Base-by-base conservation (phyloP, 2,113 vertebrate genomes). In the Poeciliopsis occidentalis region DNA sequence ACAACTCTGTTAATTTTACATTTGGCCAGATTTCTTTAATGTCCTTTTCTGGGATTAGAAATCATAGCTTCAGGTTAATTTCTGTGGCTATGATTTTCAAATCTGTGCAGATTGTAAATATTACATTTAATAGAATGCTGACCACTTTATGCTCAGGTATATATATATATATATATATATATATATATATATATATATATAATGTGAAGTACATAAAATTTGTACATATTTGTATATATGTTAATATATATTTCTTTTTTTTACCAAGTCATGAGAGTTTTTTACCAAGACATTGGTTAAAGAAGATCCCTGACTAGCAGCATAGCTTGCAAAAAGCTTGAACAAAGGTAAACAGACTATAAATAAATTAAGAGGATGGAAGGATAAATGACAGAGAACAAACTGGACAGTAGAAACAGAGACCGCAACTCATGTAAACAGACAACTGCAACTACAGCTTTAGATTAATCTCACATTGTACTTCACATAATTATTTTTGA, bases 1-100 rank as follows among this genome's bases (percentile, higher is more conserved):
- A 60, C n/a, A 24, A 15, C 73, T 74, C 67, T 65, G 69, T 63
- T 64, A 27, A 71, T 71, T 67, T 51, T 31, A 69, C 54, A 44
- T 75, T 79, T 68, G 60, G 34, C 68, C 60, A 68, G 51, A 24
- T 47, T 69, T 68, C 71, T 27, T 72, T 32, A 8, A 0, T 24
- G 60, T 66, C 32, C 61, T 10, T 31, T 63, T 10, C 8, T 22
- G 29, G 27, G 3, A 31, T 22, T 3, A 57, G 22, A 57, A n/a
- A 57, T 57, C 8, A 11, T 7, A 57, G 51, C 51, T 57, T 57
- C 22, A 10, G 22, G 51, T n/a, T 24, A 57, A n/a, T 57, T 24
- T 22, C 8, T 57, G 47, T 22, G 3, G 5, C 51, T 57, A 11
- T 47, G 44, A 15, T 17, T 19, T 41, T 4, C 39, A 41, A 41